These are phyloP conservation scores for Diachasmimorpha longicaudata DNA, from an alignment of 1,140 invertebrate genomes.

Conservation along the genomic window DNA sequence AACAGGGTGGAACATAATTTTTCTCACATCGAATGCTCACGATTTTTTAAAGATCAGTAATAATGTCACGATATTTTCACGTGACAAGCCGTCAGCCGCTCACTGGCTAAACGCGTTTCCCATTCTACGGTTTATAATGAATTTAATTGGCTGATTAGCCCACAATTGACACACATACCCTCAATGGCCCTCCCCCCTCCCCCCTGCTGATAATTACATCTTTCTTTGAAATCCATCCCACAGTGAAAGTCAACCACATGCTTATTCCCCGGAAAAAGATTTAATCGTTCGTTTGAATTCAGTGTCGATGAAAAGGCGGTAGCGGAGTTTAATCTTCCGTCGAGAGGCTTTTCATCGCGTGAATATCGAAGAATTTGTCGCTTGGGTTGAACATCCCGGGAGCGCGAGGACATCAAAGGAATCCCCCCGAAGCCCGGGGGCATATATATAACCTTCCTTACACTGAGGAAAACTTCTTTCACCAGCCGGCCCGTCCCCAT, in stretches of 20 bases:
- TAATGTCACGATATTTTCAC: no score
- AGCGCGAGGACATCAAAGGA: slow-evolving; percentile 59
- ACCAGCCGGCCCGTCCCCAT: not conserved
- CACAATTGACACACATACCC: not conserved
- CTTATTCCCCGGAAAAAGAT: not conserved
- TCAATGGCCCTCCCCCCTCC: not conserved
- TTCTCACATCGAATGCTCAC: no score
- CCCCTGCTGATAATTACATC: not conserved
- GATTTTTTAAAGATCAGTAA: no score
- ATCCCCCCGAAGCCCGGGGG: slow-evolving; percentile 23
- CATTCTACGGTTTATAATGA: not conserved
- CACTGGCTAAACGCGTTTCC: no score
- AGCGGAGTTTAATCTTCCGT: slow-evolving; percentile 34
- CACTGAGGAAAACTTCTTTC: slow-evolving; percentile 10
- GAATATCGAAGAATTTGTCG: slow-evolving; percentile 64
- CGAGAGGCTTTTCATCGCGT: slow-evolving; percentile 59
- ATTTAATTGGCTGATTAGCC: not conserved
- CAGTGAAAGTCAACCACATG: not conserved
- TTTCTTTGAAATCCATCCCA: not conserved
- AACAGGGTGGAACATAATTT: no score
- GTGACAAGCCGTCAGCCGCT: no score
- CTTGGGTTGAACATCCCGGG: slow-evolving; percentile 44
- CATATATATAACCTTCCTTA: slow-evolving; percentile 24
- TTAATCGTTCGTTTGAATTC: not conserved
- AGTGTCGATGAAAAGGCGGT: not conserved